A percentile compares a stretch with the other conserved stretches of the same genome.
These are phyloP conservation scores for Bombycilla garrulus DNA, from an alignment of 2,113 vertebrate species.

Conservation along the genomic window DNA sequence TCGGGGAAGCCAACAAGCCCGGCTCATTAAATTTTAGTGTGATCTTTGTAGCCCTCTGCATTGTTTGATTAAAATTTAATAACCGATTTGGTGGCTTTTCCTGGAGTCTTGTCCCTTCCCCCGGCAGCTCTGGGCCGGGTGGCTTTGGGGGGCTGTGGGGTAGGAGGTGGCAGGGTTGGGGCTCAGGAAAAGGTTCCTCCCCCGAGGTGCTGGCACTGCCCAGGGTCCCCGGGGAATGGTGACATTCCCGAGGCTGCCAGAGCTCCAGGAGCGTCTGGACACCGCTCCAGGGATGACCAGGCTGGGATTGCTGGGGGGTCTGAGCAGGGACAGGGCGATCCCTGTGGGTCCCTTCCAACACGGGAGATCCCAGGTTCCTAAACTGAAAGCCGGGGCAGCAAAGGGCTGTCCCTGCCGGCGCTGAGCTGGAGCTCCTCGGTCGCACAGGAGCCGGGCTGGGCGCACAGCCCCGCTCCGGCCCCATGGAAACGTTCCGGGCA, in stretches of 20 bases:
- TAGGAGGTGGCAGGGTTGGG: background rate
- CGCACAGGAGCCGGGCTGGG: rapidly evolving
- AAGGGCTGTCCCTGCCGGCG: rapidly evolving
- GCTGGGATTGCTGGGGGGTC: background rate
- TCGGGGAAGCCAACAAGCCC: constrained; percentile 38
- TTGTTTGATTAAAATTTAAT: constrained; percentile 66
- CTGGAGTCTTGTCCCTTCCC: background rate
- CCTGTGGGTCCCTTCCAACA: background rate
- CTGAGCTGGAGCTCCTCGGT: background rate
- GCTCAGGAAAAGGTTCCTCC: background rate
- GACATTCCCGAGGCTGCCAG: background rate
- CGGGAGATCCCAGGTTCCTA: background rate
- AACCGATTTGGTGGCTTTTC: constrained; percentile 57
- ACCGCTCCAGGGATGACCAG: background rate
- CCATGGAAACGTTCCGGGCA: rapidly evolving
- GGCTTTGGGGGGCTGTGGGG: constrained; percentile 10
- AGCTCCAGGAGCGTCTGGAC: background rate
- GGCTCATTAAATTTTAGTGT: constrained; percentile 59
- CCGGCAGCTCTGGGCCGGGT: background rate
- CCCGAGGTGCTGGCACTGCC: background rate
- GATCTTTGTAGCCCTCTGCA: constrained; percentile 31
- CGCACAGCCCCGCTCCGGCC: rapidly evolving
- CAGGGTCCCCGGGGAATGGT: background rate
- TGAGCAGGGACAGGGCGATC: background rate
- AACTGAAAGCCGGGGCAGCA: background rate